Conservation (phyloP, 2,888 invertebrate genomes). For the Apamea anceps region DNA sequence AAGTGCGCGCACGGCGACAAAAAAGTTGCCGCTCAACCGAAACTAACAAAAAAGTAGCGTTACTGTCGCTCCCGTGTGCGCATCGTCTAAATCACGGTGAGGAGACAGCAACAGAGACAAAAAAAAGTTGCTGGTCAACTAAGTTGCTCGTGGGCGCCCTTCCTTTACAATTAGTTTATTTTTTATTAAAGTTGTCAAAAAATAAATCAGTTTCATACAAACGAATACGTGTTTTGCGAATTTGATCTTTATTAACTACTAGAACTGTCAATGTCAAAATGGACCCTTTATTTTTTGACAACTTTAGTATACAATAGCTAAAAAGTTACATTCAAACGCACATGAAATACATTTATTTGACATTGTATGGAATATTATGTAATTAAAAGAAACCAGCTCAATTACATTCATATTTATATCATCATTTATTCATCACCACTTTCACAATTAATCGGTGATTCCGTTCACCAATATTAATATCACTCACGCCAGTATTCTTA, state of each 20-base stretch:
- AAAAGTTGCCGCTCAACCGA: not conserved
- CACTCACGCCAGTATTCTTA: conserved; percentile 27
- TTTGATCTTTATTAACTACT: too few relatives aligned
- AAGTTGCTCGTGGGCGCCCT: too few relatives aligned
- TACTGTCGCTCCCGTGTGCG: not conserved
- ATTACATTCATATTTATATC: conserved; percentile 30
- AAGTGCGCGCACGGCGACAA: not conserved
- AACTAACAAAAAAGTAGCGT: not conserved
- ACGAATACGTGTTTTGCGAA: too few relatives aligned
- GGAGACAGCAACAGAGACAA: not conserved
- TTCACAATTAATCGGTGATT: conserved; percentile 4
- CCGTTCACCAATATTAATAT: conserved; percentile 18
- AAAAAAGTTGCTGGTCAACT: too few relatives aligned
- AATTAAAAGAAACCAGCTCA: conserved; percentile 46
- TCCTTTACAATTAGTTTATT: not conserved
- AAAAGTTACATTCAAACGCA: conserved; percentile 12
- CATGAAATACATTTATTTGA: conserved; percentile 15
- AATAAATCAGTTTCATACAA: too few relatives aligned
- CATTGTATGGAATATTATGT: conserved; percentile 4
- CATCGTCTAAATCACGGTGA: not conserved
- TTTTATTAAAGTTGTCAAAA: not conserved
- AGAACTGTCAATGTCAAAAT: too few relatives aligned
- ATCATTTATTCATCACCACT: conserved; percentile 32
- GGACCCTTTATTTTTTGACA: too few relatives aligned
- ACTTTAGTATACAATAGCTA: not conserved